Percentiles rank a stretch among this genome's conserved stretches.
These are phyloP conservation scores for Autographa pulchrina DNA, from an alignment of 2,888 invertebrate species.

Conservation along the genomic window DNA sequence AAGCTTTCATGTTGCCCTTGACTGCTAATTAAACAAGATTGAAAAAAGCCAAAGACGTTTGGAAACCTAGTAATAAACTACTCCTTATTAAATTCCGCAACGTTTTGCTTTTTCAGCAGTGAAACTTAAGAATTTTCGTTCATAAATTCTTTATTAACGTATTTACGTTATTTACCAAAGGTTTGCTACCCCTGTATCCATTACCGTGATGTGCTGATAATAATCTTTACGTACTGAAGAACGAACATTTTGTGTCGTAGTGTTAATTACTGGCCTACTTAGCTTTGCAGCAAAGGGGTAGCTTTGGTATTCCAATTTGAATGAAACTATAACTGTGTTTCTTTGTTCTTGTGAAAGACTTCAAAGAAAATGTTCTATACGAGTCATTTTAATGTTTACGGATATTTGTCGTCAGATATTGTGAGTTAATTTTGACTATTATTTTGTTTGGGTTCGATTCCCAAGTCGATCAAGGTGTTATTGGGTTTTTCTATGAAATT, in stretches of 20 bases:
- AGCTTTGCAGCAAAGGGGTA: not conserved
- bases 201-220: slow-evolving; percentile 40
- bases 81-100: not conserved
- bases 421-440: too few relatives aligned
- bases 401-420: too few relatives aligned
- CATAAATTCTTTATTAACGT: not conserved
- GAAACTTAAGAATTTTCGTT: not conserved
- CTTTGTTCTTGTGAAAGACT: too few relatives aligned
- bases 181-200: slow-evolving; percentile 29
- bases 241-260: slow-evolving; percentile 18
- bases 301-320: not conserved
- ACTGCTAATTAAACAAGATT: not conserved
- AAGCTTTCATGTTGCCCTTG: not conserved
- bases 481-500: too few relatives aligned
- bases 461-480: too few relatives aligned
- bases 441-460: too few relatives aligned
- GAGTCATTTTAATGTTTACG: too few relatives aligned
- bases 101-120: not conserved
- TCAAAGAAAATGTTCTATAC: too few relatives aligned
- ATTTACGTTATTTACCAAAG: not conserved
- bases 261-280: slow-evolving; percentile 48
- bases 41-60: not conserved
- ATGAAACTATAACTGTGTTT: not conserved
- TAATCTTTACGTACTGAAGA: slow-evolving; percentile 40
- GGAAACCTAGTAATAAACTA: not conserved